Evolutionary conservation across 2,113 vertebrate genomes (phyloP).

Genomic region (Bufo gargarizans): DNA sequence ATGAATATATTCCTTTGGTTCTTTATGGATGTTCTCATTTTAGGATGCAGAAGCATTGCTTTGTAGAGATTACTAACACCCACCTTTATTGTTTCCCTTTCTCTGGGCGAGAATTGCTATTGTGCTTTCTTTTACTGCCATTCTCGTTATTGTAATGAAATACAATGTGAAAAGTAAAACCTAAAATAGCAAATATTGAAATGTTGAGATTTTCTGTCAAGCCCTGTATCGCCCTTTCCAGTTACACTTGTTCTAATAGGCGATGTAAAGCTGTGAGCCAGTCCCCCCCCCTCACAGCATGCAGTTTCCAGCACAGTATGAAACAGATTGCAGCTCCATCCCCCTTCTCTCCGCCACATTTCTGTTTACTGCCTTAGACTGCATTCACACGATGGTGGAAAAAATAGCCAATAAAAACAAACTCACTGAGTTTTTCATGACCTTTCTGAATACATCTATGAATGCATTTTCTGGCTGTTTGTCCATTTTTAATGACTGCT

Average conservation of each 20-base stretch:
- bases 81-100: not conserved
- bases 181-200: not conserved
- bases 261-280: not conserved
- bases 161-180: not conserved
- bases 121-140: not conserved
- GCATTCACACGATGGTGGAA: too few relatives aligned
- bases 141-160: not conserved
- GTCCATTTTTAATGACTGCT: too few relatives aligned
- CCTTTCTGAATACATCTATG: too few relatives aligned
- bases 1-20: not conserved
- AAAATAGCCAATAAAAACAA: too few relatives aligned
- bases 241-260: not conserved
- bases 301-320: too few relatives aligned
- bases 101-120: not conserved
- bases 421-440: too few relatives aligned
- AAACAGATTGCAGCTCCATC: too few relatives aligned
- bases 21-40: conserved; percentile 17
- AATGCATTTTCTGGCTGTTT: too few relatives aligned
- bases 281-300: too few relatives aligned
- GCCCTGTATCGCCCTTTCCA: not conserved
- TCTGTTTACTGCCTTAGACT: too few relatives aligned
- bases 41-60: not conserved
- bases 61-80: not conserved
- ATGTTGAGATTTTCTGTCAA: not conserved
- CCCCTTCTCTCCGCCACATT: too few relatives aligned